Evolutionary conservation across 2,113 vertebrate species (phyloP).

Genomic region (Takifugu bimaculatus): DNA sequence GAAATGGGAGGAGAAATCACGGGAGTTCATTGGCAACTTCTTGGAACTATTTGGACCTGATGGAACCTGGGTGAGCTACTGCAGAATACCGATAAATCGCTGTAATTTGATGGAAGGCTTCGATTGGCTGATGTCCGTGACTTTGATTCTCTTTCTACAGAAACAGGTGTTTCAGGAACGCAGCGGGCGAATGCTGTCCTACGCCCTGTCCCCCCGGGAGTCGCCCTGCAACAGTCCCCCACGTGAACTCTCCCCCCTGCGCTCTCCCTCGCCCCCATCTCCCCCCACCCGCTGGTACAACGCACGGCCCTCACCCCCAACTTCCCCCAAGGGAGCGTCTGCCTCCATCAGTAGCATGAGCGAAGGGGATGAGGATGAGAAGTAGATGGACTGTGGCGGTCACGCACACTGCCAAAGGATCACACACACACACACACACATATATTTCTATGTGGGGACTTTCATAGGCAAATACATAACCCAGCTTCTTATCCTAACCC

Average conservation of each 20-base stretch:
- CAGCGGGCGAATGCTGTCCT: constrained; percentile 88
- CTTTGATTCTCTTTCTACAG: constrained; percentile 55
- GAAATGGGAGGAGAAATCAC: constrained; percentile 98
- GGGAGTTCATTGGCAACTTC: constrained; percentile 98
- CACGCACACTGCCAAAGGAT: constrained; percentile 17
- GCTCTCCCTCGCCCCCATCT: constrained; percentile 84
- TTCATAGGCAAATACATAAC: too few species aligned
- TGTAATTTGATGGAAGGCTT: too few species aligned
- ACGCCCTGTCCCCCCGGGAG: constrained; percentile 88
- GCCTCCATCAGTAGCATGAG: constrained; percentile 93
- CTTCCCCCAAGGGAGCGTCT: constrained; percentile 89
- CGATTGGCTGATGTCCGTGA: background rate
- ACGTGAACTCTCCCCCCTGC: constrained; percentile 85
- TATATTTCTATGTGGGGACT: too few species aligned
- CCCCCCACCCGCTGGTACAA: constrained; percentile 80
- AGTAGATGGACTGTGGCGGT: constrained; percentile 66
- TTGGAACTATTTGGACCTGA: constrained; percentile 97
- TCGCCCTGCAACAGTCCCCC: constrained; percentile 90
- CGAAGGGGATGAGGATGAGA: constrained; percentile 91
- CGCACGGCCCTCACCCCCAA: constrained; percentile 74
- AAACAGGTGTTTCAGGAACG: constrained; percentile 98
- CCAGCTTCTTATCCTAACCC: too few species aligned
- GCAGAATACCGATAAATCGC: background rate
- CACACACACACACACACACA: constrained; percentile 26
- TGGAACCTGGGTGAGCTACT: constrained; percentile 88